Evolutionary conservation across 2,888 invertebrate species (phyloP), one percentile per base, ranked within the genome.

Genomic region (Ditylenchus weischeri): DNA sequence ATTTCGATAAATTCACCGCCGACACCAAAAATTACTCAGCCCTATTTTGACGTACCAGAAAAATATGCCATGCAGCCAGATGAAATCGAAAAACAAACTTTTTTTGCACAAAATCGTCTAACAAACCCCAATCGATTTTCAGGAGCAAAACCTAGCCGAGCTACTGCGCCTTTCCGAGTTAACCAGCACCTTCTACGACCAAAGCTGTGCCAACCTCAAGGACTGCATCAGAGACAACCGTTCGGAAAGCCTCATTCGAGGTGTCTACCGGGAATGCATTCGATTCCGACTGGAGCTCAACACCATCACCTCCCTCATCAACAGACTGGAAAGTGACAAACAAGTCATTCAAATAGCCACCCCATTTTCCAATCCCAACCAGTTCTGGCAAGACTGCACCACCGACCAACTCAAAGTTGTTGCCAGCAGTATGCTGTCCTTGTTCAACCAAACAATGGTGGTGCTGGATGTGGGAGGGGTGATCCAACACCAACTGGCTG

Each of bases 261-360:
- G 23, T 15, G 86, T 87, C 18, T 88, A 88, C 79, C 86, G 87
- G 87, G 92, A 92, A 85, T 92, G 92, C 81, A 88, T 91, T 77
- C 89, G 90, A 76, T 88, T 92, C 61, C 93, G 93, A 84, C 90
- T 91, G 73, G 93, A 93, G 84, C 84, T 92, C 65, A 93, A 93
- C 84, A 88, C 91, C 0, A 90, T 59, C 3, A 18, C 18, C 7
- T 63, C 29, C n/a, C 21, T 74, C 4, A 54, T 73, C 35, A 15
- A 72, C n/a, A 68, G 72, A n/a, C 35, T 58, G 13, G 54, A 50
- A 5, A 35, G 23, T 23, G 70, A 70, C 36, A 36, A 47, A 43
- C 18, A 69, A 35, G 38, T 43, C 19, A 51, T 62, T 18, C 29
- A 15, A 15, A 8, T 10, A 13, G 43, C 0, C 21, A 8, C 3